Base-by-base conservation (phyloP, 2,888 invertebrate genomes). In the Harpalus rufipes region DNA sequence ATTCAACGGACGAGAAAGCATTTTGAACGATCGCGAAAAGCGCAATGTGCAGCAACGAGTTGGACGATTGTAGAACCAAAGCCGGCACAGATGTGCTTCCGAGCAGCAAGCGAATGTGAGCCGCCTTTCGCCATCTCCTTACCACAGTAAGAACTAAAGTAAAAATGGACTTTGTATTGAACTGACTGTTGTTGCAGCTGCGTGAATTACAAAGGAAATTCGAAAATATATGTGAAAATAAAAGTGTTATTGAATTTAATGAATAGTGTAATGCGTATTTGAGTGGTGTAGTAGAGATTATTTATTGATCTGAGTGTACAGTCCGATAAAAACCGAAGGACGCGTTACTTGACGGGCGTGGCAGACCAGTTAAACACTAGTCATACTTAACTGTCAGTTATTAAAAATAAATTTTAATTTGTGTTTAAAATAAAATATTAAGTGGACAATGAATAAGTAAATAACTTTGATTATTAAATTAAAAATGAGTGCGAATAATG, bases 401-500 rank as follows among this genome's bases (percentile, higher is more conserved):
- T 86, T 85, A 82, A 85, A 79, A 65, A 85, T 61, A 59, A 61
- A 59, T 51, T 44, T 44, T 16, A 58, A 72, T 63, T 58, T 59
- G 8, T 10, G 41, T 44, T 74, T 41, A 16, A 68, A 39, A 39
- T 39, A 4, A 68, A 74, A 44, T 51, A 63, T 61, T 61, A 59
- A 25, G 59, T 81, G 76, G 32, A 82, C 82, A 79, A 85, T 85
- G 82, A 41, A 79, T 72, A 58, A 63, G 16, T 79, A 85, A 58
- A 74, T 81, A 39, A 56, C 59, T 44, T 56, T 63, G 74, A 63
- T 16, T 39, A 58, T 41, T 56, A n/a, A 16, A 18, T 41, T 78
- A 78, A 58, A 78, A 87, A 91, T 91, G 91, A 91, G 91, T 89
- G 90, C 90, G 88, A 91, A 90, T 88, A 91, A 91, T 88, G 90